Evolutionary conservation across 2,888 invertebrate genomes (phyloP), one percentile per base, ranked within the genome.

Genomic region (Sesia apiformis): DNA sequence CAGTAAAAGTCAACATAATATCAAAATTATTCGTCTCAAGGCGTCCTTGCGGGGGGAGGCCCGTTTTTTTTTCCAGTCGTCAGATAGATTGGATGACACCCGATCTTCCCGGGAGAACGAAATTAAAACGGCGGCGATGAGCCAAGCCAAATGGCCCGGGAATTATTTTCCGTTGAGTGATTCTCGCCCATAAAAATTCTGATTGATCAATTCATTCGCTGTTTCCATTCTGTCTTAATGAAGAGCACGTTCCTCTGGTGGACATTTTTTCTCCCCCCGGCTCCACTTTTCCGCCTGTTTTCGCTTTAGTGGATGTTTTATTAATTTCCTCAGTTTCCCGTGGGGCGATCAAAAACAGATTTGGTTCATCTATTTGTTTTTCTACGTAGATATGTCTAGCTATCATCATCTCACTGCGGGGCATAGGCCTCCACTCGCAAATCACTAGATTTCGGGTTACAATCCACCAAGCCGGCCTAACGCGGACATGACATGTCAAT

Each of bases 111-210:
- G 73, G 82, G 85, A 84, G 83, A 76, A 80, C 84, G 80, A 84
- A 89, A 87, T 89, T 87, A 89, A 89, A 89, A 87, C 81, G 84
- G 77, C 79, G 81, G 83, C 84, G 83, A 86, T 85, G 87, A 84
- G 82, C 84, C 86, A 74, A 76, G 78, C 78, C 81, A 77, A 84
- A 84, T 78, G 81, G 81, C 82, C 76, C 66, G 74, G 76, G 84
- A 84, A 87, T 87, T 86, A 87, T 86, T 87, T 87, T 85, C 83
- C 86, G 85, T 84, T 89, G 86, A 88, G 88, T 89, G 88, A 89
- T 89, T 88, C 84, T 76, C 72, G 81, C 72, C 84, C 87, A 86
- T 87, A 87, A 88, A 89, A 87, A 81, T 85, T 84, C 82, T 87
- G 87, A 88, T 87, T 87, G 89, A 89, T 89, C 89, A 89, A 89